Base-by-base conservation (phyloP, 2,797 vertebrate genomes). In the Gymnothorax javanicus region DNA sequence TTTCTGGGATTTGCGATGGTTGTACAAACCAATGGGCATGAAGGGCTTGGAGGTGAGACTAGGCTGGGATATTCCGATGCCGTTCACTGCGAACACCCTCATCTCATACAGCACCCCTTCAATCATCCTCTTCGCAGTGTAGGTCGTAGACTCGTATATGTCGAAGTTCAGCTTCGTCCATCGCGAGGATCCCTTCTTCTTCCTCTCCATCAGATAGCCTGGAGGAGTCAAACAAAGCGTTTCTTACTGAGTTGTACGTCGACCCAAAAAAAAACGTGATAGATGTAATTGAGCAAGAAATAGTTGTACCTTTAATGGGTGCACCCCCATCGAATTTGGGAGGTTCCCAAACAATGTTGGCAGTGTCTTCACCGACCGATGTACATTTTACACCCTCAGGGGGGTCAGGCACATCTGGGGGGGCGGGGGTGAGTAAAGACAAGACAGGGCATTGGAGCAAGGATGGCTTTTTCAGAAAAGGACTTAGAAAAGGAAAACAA, bases 151-250 rank as follows among this genome's bases (percentile, higher is more conserved):
- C 0, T 94, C 90, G 17, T 94, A 97, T 0, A 97, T 95, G 43
- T 98, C 98, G 43, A 97, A 98, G 94, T 98, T 98, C 86, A 98
- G 94, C 92, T 97, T 98, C 75, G 98, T 97, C 98, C 98, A 98
- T 90, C 97, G 96, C 60, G 94, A 94, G 0, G 97, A 98, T 25
- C 97, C 97, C 89, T 98, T 98, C 95, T 98, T 98, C 93, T 98
- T 98, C 88, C 98, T 96, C 93, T 98, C 98, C 94, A 98, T 95
- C 75, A 98, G 95, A 90, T 98, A 98, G 82, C 98, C 98, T 98
- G 91, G 20, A 13, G 84, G 2, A 2, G 20, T 89, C 15, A 52
- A 64, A 86, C 9, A 54, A 7, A 82, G 77, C 59, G 15, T 56
- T 81, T 81, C 20, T 23, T 56, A 17, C 2, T 4, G 2, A 54